Evolutionary conservation across 2,888 invertebrate species (phyloP).

Genomic region (Cephus sareptanus): DNA sequence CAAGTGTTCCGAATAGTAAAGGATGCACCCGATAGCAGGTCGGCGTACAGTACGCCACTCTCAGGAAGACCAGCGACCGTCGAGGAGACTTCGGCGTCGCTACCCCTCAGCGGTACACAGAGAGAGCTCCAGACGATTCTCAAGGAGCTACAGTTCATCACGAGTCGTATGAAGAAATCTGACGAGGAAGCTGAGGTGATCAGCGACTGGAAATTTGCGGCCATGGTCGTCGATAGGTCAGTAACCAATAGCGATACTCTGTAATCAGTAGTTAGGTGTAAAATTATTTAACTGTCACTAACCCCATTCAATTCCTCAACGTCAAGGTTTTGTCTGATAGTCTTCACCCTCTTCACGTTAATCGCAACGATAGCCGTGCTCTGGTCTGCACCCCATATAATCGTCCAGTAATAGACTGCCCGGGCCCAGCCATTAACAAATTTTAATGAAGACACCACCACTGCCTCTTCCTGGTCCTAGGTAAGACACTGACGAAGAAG

Average conservation of each 20-base stretch:
- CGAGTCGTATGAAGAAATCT: constrained; percentile 91
- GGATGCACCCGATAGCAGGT: constrained; percentile 36
- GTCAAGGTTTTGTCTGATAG: constrained; percentile 89
- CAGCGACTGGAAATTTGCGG: constrained; percentile 98
- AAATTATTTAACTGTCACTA: not conserved
- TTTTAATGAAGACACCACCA: constrained; percentile 43
- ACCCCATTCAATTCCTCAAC: constrained; percentile 39
- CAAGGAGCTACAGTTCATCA: constrained; percentile 94
- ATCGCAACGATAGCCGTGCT: constrained; percentile 93
- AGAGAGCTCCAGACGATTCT: constrained; percentile 91
- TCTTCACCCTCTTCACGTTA: constrained; percentile 94
- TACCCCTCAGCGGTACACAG: constrained; percentile 77
- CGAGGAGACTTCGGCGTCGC: constrained; percentile 70
- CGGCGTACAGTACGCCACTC: constrained; percentile 58
- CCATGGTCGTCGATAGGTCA: constrained; percentile 95
- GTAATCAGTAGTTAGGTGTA: not conserved
- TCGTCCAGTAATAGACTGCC: constrained; percentile 81
- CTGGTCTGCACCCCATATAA: constrained; percentile 93
- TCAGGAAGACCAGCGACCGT: constrained; percentile 77
- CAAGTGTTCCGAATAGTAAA: not conserved
- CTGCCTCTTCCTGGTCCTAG: constrained; percentile 38
- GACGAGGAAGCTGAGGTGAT: constrained; percentile 94
- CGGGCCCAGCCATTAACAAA: constrained; percentile 52
- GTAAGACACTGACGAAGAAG: constrained; percentile 23
- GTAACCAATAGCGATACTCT: constrained; percentile 14